These are phyloP conservation scores for Lutjanus erythropterus DNA, from an alignment of 2,113 vertebrate genomes.

Conservation along the genomic window DNA sequence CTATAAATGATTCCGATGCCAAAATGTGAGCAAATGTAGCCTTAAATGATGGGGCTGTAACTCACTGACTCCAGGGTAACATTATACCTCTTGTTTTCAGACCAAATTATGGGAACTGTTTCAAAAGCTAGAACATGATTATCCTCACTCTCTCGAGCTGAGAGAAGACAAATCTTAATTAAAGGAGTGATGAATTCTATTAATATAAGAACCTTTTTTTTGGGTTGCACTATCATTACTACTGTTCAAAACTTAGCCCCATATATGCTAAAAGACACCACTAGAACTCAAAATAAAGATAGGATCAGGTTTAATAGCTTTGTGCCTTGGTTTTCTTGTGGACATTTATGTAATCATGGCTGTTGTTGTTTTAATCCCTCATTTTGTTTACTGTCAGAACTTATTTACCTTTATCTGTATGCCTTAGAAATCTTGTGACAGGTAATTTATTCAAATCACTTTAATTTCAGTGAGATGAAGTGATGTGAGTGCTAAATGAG, in stretches of 20 bases:
- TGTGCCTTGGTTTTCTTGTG: slow-evolving; percentile 44
- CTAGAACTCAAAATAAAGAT: slow-evolving; percentile 6
- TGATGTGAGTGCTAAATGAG: slow-evolving; percentile 30
- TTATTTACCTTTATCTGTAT: slow-evolving; percentile 1
- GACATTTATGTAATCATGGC: slow-evolving; percentile 17
- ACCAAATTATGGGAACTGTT: neutral
- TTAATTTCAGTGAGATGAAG: slow-evolving; percentile 21
- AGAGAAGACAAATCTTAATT: neutral
- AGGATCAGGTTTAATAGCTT: neutral
- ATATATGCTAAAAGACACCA: neutral
- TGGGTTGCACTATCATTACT: neutral
- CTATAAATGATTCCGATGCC: neutral
- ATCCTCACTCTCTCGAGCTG: neutral
- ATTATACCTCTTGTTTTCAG: slow-evolving; percentile 3
- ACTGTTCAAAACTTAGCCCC: no score
- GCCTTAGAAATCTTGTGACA: slow-evolving; percentile 15
- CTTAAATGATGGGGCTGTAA: neutral
- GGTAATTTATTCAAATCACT: slow-evolving; percentile 45
- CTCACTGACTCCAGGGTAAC: neutral
- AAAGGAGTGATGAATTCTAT: neutral
- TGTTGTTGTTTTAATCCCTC: slow-evolving; percentile 25
- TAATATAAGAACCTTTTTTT: neutral
- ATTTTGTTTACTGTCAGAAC: slow-evolving; percentile 3
- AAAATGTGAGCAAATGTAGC: neutral
- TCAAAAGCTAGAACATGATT: neutral